Conservation (phyloP, 2,797 vertebrate genomes). For the Siniperca undulata region DNA sequence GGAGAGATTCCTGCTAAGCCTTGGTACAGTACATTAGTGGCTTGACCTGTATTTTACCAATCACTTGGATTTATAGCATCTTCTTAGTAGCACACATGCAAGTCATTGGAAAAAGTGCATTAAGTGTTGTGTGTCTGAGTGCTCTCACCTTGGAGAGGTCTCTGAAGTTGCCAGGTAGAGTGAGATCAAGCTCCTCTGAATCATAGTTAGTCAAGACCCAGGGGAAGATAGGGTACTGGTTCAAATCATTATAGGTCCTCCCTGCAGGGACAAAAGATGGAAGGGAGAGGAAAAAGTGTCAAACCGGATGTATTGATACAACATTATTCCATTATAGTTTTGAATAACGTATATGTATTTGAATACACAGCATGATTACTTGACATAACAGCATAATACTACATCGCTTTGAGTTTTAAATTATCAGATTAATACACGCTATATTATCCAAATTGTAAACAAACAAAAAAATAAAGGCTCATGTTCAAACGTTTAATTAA, state of each 20-base stretch:
- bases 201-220: constrained; percentile 99
- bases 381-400: background rate
- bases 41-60: background rate
- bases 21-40: background rate
- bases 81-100: background rate
- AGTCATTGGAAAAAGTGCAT: background rate
- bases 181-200: constrained; percentile 97
- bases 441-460: background rate
- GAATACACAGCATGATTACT: background rate
- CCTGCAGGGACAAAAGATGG: constrained; percentile 79
- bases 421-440: background rate
- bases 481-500: constrained; percentile 1
- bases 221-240: constrained; percentile 97
- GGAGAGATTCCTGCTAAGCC: background rate
- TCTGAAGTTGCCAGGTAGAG: constrained; percentile 98
- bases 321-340: no score
- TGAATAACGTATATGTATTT: no score
- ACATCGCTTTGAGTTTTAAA: background rate
- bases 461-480: background rate
- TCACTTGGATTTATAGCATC: background rate
- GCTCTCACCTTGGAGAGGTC: constrained; percentile 95
- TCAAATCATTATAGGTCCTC: constrained; percentile 97
- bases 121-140: constrained; percentile 69
- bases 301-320: no score
- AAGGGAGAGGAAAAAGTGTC: background rate